Evolutionary conservation across 2,888 invertebrate species (phyloP), one percentile per base, ranked within the genome.

Genomic region (Noctua pronuba): DNA sequence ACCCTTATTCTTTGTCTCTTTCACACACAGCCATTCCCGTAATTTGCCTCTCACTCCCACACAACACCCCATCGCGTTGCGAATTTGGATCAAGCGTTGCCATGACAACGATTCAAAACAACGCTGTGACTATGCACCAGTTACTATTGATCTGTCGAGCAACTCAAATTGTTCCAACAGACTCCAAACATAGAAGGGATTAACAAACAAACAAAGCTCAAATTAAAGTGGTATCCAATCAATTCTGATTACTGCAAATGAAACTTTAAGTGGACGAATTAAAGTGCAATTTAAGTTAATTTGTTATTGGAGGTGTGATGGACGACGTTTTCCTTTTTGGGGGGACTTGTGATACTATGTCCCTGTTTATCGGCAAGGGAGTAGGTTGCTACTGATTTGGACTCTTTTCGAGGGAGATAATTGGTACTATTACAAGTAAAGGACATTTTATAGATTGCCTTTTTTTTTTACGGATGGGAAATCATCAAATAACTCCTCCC

Each of bases 41-140:
- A 87, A 73, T 76, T 62, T 77, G n/a, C 90, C 76, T 91, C 91
- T 85, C 88, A 89, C 89, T 84, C 89, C 77, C 90, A 88, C 87
- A 87, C 79, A 80, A 88, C 94, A 95, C 95, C 96, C 96, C 91
- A 91, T 75, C 83, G 72, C 88, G 87, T 91, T 87, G 88, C 91
- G 88, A 93, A 94, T 94, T 93, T 90, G 92, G 92, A 94, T 94
- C 92, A 92, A 90, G 89, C 91, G 96, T 96, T 91, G 86, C 94
- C 91, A 96, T 96, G 91, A 91, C 93, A 94, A 96, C 96, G 90
- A 88, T 85, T 92, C 92, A 94, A 95, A 96, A 95, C 94, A 95
- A 93, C 91, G 90, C 88, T 92, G 87, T 68, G 77, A 85, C 81
- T 79, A 88, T 73, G 73, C 85, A 88, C 95, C 95, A 95, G 88